phyloP scores from a whole-genome alignment of 2,888 invertebrate species.

The Gryllus longicercus region DNA sequence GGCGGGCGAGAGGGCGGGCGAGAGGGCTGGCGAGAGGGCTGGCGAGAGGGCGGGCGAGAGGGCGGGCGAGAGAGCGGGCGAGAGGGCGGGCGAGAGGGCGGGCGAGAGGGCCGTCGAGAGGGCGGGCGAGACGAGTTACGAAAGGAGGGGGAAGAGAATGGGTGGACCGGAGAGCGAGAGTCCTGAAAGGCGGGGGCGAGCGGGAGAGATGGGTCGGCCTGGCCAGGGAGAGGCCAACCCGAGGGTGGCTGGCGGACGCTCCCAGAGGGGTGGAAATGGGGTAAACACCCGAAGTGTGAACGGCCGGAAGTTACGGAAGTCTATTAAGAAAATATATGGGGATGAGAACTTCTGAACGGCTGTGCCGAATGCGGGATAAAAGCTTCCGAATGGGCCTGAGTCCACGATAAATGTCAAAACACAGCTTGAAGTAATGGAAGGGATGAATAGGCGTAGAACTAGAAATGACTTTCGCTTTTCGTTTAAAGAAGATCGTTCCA shows the following conservation, averaged over 20 bases:
- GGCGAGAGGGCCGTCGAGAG: neutral
- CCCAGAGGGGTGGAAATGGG: conserved; percentile 17
- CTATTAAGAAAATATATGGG: conserved; percentile 17
- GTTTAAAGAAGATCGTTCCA: neutral
- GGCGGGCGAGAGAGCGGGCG: neutral
- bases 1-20: neutral
- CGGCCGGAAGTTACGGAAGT: conserved; percentile 10
- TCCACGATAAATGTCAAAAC: conserved; percentile 10
- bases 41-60: neutral
- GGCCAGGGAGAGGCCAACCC: neutral
- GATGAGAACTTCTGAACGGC: neutral
- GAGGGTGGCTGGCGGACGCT: neutral
- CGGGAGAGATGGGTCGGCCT: neutral
- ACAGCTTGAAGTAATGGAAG: conserved; percentile 6
- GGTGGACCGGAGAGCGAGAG: neutral
- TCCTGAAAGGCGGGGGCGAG: neutral
- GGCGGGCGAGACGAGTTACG: neutral
- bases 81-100: neutral
- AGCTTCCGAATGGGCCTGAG: neutral
- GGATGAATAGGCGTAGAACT: neutral
- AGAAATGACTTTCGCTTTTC: neutral
- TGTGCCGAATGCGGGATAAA: neutral
- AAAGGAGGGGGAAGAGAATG: neutral
- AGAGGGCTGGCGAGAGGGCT: neutral
- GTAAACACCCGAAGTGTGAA: conserved; percentile 9